These are phyloP conservation scores for Gymnothorax reevesii DNA, from an alignment of 2,797 vertebrate genomes.

Conservation along the genomic window DNA sequence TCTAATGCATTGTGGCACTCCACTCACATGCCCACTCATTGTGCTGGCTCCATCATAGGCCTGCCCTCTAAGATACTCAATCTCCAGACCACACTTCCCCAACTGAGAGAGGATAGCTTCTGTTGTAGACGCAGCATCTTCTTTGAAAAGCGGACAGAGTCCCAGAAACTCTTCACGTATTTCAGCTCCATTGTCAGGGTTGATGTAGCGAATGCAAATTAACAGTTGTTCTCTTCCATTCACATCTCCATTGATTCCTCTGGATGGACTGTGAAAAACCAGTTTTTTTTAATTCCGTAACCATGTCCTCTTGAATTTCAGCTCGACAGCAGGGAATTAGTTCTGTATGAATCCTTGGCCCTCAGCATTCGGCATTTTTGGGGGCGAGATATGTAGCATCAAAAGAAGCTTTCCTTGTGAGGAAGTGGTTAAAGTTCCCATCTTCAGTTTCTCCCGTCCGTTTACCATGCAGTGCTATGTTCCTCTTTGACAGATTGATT, in stretches of 20 bases:
- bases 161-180: slow-evolving; percentile 20
- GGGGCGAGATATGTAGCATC: slow-evolving; percentile 20
- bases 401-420: slow-evolving; percentile 29
- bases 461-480: no score
- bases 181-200: slow-evolving; percentile 12
- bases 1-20: no score
- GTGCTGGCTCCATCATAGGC: slow-evolving; percentile 25
- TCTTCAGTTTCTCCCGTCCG: no score
- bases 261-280: no score
- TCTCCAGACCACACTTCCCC: slow-evolving; percentile 30
- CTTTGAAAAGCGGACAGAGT: slow-evolving; percentile 28
- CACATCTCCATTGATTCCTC: neutral
- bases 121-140: slow-evolving; percentile 24
- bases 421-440: neutral
- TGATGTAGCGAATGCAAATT: slow-evolving; percentile 30
- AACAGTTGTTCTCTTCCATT: slow-evolving; percentile 16
- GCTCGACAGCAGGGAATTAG: slow-evolving; percentile 25
- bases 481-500: no score
- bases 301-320: slow-evolving; percentile 29
- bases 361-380: slow-evolving; percentile 12
- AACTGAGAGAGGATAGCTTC: slow-evolving; percentile 31
- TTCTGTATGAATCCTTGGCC: slow-evolving; percentile 27
- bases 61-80: slow-evolving; percentile 35
- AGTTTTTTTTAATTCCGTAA: no score
- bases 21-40: no score